Evolutionary conservation across 2,113 vertebrate genomes (phyloP), one percentile per base, ranked within the genome.

Genomic region (Xenopus tropicalis): DNA sequence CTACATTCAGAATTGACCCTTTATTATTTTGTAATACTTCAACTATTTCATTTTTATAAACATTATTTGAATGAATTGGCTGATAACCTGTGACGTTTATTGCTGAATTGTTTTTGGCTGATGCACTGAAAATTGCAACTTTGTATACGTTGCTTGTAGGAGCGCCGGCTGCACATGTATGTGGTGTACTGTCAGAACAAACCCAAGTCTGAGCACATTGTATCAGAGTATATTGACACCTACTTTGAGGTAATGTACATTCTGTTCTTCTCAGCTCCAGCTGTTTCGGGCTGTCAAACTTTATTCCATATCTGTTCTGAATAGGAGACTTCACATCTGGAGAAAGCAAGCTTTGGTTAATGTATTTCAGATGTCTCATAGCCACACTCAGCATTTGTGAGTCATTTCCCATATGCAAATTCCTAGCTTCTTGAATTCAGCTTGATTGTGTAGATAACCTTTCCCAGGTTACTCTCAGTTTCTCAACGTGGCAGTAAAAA

Each of bases 111-210:
- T n/a, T 37, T 37, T 3, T 37, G 10, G 29, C 10, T 37, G n/a
- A n/a, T n/a, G n/a, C n/a, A n/a, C n/a, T n/a, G 29, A 37, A 37
- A 37, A 37, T 37, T 8, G 46, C 16, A 13, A 4, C 46, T 48
- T 48, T 48, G 46, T 48, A 48, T 48, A 6, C 13, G 6, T n/a
- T 44, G 5, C 11, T 44, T 65, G 11, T 87, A 97, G 95, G 95
- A 97, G 82, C 87, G 95, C 44, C 90, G 95, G 62, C 90, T 97
- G 77, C 94, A 97, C 67, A 96, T 97, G 94, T 97, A 96, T 9
- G 95, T 97, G 21, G 93, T 97, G 19, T 97, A 97, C 88, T 97
- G 95, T 87, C 95, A 97, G 86, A 96, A 97, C 88, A 97, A 96
- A 77, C 95, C 94, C 68, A 97, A 95, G 86, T 96, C 94, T 0